Evolutionary conservation across 2,888 invertebrate genomes (phyloP), one percentile per base, ranked within the genome.

Genomic region (Morpho deidamia): DNA sequence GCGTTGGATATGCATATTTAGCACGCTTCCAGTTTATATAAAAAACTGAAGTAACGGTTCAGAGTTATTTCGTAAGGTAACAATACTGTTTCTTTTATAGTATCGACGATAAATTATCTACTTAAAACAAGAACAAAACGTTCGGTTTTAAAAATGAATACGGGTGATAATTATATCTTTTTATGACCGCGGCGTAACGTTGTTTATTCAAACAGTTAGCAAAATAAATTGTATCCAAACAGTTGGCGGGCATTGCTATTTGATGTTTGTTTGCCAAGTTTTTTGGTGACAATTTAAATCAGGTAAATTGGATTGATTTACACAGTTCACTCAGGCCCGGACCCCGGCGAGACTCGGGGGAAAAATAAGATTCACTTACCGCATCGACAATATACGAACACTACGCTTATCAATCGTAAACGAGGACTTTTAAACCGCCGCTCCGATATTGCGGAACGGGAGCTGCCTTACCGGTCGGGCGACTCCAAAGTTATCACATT

Each of bases 381-480:
- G 53, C 49, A 55, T 54, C 58, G 41, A 56, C 44, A 56, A 60
- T 58, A 62, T 52, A 44, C 49, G 50, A 54, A 46, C 52, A 58
- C 51, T 55, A 61, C 58, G 56, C 53, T 61, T 60, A 64, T 64
- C 60, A 61, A 60, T 56, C 40, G 58, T 44, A 55, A 53, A 53
- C 53, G 53, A 49, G 55, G 40, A 50, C 41, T 66, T 61, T 59
- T 53, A 53, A 62, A 59, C 62, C 58, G 60, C 56, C 53, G 46
- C 23, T 11, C 58, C 64, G 68, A 67, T 70, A 69, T 71, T 62
- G 62, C 62, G 59, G 61, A 65, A 59, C 74, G 71, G 75, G 68
- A 73, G 74, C 70, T 62, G 67, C 68, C 68, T 55, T 63, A 78
- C 78, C 77, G 74, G 77, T 74, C 72, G 44, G 60, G 67, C 60